Conservation (phyloP, 2,113 vertebrate genomes). For the Poecile atricapillus region DNA sequence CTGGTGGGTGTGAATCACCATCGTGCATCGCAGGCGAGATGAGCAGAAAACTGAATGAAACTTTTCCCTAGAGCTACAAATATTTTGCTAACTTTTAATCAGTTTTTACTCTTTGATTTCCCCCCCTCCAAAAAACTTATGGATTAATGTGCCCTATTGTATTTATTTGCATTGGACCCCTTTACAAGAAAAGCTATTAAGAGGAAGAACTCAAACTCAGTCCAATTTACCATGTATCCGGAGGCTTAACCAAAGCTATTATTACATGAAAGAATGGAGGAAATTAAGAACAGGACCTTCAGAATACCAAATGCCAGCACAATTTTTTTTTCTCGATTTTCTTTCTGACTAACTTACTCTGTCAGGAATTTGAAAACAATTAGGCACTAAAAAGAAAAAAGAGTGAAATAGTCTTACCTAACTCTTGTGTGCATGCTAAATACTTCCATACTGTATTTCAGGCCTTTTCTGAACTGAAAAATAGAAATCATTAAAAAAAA, state of each 20-base stretch:
- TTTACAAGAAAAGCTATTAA: slow-evolving; percentile 72
- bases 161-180: slow-evolving; percentile 1
- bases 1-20: background rate
- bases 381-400: slow-evolving; percentile 31
- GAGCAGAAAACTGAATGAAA: background rate
- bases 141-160: slow-evolving; percentile 52
- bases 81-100: slow-evolving; percentile 15
- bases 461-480: background rate
- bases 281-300: slow-evolving; percentile 76
- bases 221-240: slow-evolving; percentile 64
- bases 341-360: slow-evolving; percentile 68
- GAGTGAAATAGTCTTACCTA: slow-evolving; percentile 32
- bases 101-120: slow-evolving; percentile 10
- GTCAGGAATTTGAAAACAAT: slow-evolving; percentile 71
- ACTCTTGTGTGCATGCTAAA: slow-evolving; percentile 37
- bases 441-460: background rate
- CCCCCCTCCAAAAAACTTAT: background rate
- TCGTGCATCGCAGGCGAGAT: background rate
- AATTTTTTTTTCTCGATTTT: slow-evolving; percentile 55
- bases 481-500: background rate
- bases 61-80: background rate
- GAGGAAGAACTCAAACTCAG: slow-evolving; percentile 52
- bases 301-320: slow-evolving; percentile 57
- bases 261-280: slow-evolving; percentile 70
- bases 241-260: slow-evolving; percentile 71